Evolutionary conservation across 2,113 vertebrate species (phyloP).

Genomic region (Montifringilla adamsi): DNA sequence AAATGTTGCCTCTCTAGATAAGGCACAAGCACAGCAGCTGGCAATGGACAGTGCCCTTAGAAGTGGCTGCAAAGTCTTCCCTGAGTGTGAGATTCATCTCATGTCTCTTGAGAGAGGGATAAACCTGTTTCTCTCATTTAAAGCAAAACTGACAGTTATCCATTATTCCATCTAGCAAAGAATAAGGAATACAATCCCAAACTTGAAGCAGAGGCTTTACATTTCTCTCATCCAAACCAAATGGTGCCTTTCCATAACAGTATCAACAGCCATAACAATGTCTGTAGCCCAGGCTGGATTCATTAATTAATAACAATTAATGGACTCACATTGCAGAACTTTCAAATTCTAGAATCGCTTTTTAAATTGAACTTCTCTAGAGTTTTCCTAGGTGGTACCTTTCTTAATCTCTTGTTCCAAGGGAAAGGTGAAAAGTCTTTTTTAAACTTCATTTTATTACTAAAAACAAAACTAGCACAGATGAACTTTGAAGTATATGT

Average conservation of each 20-base stretch:
- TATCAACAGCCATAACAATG: neutral
- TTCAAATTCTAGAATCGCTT: neutral
- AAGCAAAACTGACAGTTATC: neutral
- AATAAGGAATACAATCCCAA: neutral
- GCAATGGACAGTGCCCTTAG: neutral
- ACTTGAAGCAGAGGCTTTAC: neutral
- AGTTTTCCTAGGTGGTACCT: neutral
- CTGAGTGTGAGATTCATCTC: neutral
- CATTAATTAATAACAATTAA: neutral
- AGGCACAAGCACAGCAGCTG: neutral
- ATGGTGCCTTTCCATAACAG: neutral
- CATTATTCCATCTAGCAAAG: neutral
- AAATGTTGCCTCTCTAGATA: neutral
- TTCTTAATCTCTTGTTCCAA: neutral
- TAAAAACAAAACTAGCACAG: constrained; percentile 28
- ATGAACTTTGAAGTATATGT: neutral
- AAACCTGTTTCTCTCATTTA: neutral
- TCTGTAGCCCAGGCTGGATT: neutral
- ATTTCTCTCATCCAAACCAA: neutral
- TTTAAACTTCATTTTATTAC: neutral
- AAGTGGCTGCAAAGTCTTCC: neutral
- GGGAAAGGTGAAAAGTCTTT: neutral
- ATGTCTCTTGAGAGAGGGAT: neutral
- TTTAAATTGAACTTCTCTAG: neutral
- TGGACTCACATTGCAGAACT: neutral